Percentiles rank a stretch among this genome's conserved stretches.
Evolutionary conservation across 2,888 invertebrate species (phyloP).

Genomic region (Mesorhabditis spiculigera): DNA sequence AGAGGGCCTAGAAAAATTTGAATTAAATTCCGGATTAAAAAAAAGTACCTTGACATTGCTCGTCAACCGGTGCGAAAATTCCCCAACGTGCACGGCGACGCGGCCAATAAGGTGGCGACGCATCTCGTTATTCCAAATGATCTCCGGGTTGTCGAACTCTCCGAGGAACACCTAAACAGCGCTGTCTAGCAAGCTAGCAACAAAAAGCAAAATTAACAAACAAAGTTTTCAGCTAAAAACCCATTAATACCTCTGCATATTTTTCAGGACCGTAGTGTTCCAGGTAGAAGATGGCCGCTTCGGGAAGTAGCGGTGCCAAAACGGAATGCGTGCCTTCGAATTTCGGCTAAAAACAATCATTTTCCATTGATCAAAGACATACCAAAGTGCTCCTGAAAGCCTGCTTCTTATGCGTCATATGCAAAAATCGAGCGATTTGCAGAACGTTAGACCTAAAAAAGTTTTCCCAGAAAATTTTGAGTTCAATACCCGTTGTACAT

Average conservation of each 20-base stretch:
- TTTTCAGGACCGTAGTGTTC: conserved; percentile 97
- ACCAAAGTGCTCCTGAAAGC: conserved; percentile 89
- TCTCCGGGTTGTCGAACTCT: conserved; percentile 98
- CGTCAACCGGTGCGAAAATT: conserved; percentile 88
- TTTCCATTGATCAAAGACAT: conserved; percentile 11
- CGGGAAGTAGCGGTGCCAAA: conserved; percentile 77
- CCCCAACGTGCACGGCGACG: conserved; percentile 92
- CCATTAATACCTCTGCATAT: conserved; percentile 84
- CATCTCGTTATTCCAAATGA: conserved; percentile 98
- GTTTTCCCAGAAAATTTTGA: not conserved
- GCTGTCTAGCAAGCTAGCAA: too few species aligned
- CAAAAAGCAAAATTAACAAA: not conserved
- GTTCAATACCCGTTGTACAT: conserved; percentile 77
- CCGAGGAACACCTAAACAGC: conserved; percentile 64
- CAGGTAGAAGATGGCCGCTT: conserved; percentile 97
- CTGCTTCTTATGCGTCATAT: conserved; percentile 90
- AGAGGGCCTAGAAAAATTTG: conserved; percentile 25
- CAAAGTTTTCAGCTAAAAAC: conserved; percentile 59
- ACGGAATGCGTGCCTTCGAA: conserved; percentile 41
- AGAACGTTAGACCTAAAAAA: conserved; percentile 76
- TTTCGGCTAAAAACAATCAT: conserved; percentile 25
- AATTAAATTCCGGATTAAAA: not conserved
- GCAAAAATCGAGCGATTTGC: conserved; percentile 87
- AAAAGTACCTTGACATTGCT: conserved; percentile 84
- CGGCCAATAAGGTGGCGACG: conserved; percentile 91